Conservation (phyloP, 2,113 vertebrate genomes). For the Cryptomyrus ogoouensis region DNA sequence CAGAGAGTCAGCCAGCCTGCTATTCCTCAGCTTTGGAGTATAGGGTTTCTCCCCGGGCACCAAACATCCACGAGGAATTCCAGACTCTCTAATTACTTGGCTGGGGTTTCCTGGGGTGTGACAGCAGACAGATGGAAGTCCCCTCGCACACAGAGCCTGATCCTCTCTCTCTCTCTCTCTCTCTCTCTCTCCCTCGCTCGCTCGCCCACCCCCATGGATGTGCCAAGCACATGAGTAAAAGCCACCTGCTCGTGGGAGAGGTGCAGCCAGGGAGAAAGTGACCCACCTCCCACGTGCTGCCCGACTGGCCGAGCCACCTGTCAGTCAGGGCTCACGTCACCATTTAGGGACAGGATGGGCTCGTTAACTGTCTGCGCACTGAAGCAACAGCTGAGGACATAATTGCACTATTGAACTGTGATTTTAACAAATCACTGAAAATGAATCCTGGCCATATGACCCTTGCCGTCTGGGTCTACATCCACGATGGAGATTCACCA, state of each 20-base stretch:
- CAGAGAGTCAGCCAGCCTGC: background rate
- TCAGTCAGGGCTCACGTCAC: background rate
- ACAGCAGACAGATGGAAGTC: slow-evolving; percentile 9
- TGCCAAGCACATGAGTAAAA: background rate
- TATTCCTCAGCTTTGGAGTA: background rate
- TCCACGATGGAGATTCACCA: background rate
- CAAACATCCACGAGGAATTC: slow-evolving; percentile 1
- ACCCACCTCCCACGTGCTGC: background rate
- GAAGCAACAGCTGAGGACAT: slow-evolving; percentile 2
- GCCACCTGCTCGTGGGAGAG: background rate
- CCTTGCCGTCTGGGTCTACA: background rate
- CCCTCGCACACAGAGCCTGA: background rate
- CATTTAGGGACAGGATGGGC: background rate
- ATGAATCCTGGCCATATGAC: background rate
- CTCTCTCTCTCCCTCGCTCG: background rate
- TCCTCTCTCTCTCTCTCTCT: background rate
- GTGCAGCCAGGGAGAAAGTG: background rate
- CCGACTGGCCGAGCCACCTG: background rate
- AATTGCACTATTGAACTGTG: slow-evolving; percentile 14
- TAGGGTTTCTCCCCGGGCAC: background rate
- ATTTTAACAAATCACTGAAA: background rate
- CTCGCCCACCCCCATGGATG: background rate
- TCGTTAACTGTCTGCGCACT: background rate
- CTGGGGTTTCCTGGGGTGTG: background rate
- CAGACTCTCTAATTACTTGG: slow-evolving; percentile 18